A percentile compares a stretch with the other conserved stretches of the same genome.
phyloP scores from a whole-genome alignment of 1,140 invertebrate species.

The Vanessa atalanta region DNA sequence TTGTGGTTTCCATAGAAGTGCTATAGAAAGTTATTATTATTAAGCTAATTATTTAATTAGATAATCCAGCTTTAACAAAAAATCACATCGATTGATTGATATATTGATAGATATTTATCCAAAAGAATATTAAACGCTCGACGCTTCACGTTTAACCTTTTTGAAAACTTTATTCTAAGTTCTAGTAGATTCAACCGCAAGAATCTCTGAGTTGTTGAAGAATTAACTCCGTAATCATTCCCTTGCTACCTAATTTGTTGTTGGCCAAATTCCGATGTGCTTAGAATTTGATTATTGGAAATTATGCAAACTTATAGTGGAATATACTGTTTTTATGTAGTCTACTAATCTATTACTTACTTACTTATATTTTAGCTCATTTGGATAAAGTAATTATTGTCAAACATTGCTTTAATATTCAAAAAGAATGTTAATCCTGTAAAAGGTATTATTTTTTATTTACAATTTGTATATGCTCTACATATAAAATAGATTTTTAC shows the following conservation, averaged over 20 bases:
- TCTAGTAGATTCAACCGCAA: constrained; percentile 15
- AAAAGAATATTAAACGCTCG: constrained; percentile 5
- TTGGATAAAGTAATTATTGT: no score
- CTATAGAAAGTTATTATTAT: no score
- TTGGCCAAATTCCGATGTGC: constrained; percentile 26
- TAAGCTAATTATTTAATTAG: no score
- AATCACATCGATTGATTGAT: no score
- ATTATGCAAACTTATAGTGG: constrained; percentile 7
- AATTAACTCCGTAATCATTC: constrained; percentile 34
- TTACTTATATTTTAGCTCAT: background rate
- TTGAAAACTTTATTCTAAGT: constrained; percentile 22
- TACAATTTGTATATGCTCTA: no score
- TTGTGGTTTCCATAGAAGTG: no score
- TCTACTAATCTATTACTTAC: background rate
- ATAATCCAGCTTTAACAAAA: no score
- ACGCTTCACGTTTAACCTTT: constrained; percentile 13
- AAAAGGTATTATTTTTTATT: no score
- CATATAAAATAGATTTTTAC: no score
- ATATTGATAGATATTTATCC: no score
- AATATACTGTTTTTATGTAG: background rate
- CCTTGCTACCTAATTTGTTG: constrained; percentile 28
- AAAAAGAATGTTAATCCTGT: no score
- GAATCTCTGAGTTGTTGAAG: constrained; percentile 26
- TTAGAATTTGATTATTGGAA: constrained; percentile 29
- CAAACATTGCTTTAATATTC: no score